A percentile compares a stretch with the other conserved stretches of the same genome.
Conservation (phyloP, 64 coral and sea anemone species). For the Pocillopora verrucosa region DNA sequence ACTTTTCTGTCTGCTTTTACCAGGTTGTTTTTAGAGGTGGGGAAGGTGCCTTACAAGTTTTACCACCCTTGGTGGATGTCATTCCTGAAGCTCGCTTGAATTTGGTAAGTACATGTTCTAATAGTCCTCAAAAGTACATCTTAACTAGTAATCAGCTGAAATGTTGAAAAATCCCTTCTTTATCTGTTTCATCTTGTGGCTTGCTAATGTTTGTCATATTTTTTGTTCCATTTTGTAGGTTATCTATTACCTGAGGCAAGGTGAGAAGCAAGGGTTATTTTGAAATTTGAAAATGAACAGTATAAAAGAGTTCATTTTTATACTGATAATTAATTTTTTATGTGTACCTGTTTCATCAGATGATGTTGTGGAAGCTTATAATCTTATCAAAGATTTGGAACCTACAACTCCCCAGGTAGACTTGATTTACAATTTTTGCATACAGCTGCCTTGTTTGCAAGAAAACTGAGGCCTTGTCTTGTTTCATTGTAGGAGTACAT, state of each 20-base stretch:
- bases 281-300: neutral
- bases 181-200: neutral
- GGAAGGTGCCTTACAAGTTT: constrained; percentile 92
- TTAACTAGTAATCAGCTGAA: too few species aligned
- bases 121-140: neutral
- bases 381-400: constrained; percentile 95
- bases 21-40: constrained; percentile 97
- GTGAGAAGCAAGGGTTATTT: constrained; percentile 14
- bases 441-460: neutral
- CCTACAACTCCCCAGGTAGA: constrained; percentile 95
- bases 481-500: constrained; percentile 86
- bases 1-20: too few species aligned
- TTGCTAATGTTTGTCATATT: too few species aligned
- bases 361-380: constrained; percentile 98
- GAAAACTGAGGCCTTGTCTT: neutral
- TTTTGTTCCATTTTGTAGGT: constrained; percentile 63
- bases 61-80: constrained; percentile 93
- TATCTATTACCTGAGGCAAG: constrained; percentile 97
- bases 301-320: neutral
- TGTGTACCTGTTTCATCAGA: constrained; percentile 47
- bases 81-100: constrained; percentile 97
- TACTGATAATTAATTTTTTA: neutral
- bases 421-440: neutral
- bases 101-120: constrained; percentile 61
- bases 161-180: neutral